Percentiles rank a stretch among this genome's conserved stretches.
Conservation (phyloP, 1,140 invertebrate species). For the Melanaphis sacchari region DNA sequence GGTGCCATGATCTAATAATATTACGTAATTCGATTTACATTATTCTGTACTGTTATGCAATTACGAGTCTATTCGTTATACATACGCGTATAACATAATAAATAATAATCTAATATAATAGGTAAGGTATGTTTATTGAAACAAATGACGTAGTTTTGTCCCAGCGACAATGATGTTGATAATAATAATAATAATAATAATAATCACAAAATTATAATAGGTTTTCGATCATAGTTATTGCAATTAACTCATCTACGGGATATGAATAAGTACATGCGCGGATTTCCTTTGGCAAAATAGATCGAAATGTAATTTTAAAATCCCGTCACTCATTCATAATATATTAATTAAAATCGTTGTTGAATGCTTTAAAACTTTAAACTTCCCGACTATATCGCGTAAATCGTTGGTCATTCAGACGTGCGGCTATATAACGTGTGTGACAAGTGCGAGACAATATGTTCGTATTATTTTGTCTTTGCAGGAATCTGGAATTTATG, state of each 20-base stretch:
- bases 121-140: not conserved
- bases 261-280: no score
- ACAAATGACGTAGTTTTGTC: not conserved
- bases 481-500: not conserved
- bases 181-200: not conserved
- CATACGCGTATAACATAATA: not conserved
- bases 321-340: not conserved
- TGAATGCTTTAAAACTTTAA: not conserved
- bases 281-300: not conserved
- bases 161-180: not conserved
- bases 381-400: not conserved
- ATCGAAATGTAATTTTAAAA: not conserved
- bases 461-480: not conserved
- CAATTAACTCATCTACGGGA: not conserved
- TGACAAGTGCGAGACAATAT: not conserved
- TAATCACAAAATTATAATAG: not conserved
- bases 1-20: not conserved
- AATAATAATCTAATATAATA: no score
- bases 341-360: not conserved
- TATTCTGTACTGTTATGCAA: not conserved
- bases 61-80: not conserved
- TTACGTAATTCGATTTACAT: not conserved
- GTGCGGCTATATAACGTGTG: not conserved
- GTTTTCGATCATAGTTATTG: not conserved
- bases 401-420: not conserved